Evolutionary conservation across 2,888 invertebrate species (phyloP), one percentile per base, ranked within the genome.

Genomic region (Philhelius pedissequus): DNA sequence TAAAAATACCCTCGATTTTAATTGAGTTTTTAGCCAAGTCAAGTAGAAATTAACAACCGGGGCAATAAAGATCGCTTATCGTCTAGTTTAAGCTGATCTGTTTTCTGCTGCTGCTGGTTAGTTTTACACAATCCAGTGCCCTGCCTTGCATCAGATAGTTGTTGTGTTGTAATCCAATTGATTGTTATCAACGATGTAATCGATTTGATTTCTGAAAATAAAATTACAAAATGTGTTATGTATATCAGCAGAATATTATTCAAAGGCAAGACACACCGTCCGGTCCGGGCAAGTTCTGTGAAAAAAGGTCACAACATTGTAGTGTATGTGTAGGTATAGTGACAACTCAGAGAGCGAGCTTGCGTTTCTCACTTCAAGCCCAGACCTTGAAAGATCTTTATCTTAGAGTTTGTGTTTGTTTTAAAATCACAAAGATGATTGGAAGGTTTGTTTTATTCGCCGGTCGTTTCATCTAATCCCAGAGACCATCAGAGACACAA

Each of bases 61-160:
- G 45, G 79, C 83, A 58, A 79, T 83, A 83, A 83, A 83, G 79
- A 83, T 83, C 79, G 79, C 74, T 70, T 83, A 83, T 83, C 83
- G 15, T 13, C 45, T 32, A 64, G 48, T 79, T 64, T 77, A 71
- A 77, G 58, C 73, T 77, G 73, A 15, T 38, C 40, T 56, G 35
- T 6, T 56, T 56, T n/a, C n/a, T 48, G 48, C 11, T 54, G n/a
- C 6, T 30, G 54, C 3, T 62, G 38, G 62, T 50, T 45, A 52
- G 50, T 40, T 20, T 32, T 18, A 32, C 35, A 32, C 54, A 5
- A 30, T 5, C 15, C 6, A 0, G 11, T 5, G 56, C 32, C 32
- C 20, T 20, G 20, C 6, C 20, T 11, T 32, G 15, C 18, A 1
- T 30, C 4, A 2, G 4, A 43, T 43, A 15, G 13, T 48, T 25